Percentiles rank a stretch among this genome's conserved stretches.
Evolutionary conservation across 2,113 vertebrate genomes (phyloP).

Genomic region (Dicentrarchus labrax): DNA sequence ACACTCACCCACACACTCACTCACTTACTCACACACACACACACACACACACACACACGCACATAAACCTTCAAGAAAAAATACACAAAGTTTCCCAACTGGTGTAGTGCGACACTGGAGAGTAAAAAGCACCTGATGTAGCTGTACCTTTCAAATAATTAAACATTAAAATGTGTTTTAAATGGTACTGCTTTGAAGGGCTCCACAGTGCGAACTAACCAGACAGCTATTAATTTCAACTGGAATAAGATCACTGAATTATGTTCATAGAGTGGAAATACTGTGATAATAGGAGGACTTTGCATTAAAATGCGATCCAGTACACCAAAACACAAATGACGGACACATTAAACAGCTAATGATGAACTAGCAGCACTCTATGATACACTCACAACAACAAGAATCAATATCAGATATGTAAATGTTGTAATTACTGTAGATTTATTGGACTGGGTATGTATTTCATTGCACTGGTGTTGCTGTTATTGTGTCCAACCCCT

Average conservation of each 20-base stretch:
- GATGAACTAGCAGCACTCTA: neutral
- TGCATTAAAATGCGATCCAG: neutral
- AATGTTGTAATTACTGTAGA: neutral
- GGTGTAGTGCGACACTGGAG: neutral
- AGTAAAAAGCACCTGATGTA: neutral
- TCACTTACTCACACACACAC: neutral
- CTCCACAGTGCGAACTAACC: neutral
- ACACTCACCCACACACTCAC: neutral
- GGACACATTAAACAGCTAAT: neutral
- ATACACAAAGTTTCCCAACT: neutral
- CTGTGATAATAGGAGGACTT: neutral
- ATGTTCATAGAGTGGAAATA: neutral
- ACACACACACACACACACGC: neutral
- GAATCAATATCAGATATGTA: neutral
- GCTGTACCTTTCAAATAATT: neutral
- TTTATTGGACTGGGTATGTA: neutral
- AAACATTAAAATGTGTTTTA: slow-evolving; percentile 14
- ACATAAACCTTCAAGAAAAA: slow-evolving; percentile 1
- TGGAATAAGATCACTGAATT: neutral
- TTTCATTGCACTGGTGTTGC: neutral
- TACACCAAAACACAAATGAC: neutral
- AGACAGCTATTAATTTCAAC: neutral
- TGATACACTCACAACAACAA: neutral
- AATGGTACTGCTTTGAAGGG: neutral
- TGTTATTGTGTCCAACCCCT: neutral